Conservation (phyloP, 1,140 invertebrate species). For the Zaprionus ghesquierei region DNA sequence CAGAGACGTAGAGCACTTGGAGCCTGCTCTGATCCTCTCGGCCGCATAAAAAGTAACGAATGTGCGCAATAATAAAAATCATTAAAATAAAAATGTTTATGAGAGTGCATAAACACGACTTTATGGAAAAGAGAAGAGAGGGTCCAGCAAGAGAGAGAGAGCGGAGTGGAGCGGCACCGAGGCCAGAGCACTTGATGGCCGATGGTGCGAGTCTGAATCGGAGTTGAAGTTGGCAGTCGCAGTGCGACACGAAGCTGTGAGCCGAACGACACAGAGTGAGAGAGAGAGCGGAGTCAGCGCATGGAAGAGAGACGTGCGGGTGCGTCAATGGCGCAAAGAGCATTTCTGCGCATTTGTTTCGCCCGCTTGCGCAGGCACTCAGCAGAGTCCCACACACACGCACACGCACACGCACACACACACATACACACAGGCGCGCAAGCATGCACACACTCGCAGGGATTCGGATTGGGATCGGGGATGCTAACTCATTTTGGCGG, state of each 20-base stretch:
- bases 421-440: slow-evolving; percentile 28
- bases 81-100: slow-evolving; percentile 82
- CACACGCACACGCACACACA: slow-evolving; percentile 30
- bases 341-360: slow-evolving; percentile 53
- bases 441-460: slow-evolving; percentile 9
- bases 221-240: not conserved
- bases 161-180: not conserved
- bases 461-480: slow-evolving; percentile 52
- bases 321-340: slow-evolving; percentile 68
- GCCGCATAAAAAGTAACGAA: slow-evolving; percentile 78
- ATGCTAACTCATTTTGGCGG: slow-evolving; percentile 80
- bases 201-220: slow-evolving; percentile 3
- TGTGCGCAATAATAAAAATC: slow-evolving; percentile 81
- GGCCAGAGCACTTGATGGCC: slow-evolving; percentile 64
- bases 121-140: slow-evolving; percentile 35
- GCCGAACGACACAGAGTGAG: too few species aligned
- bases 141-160: not conserved
- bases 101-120: slow-evolving; percentile 80
- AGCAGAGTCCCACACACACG: slow-evolving; percentile 27
- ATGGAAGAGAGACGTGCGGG: slow-evolving; percentile 10
- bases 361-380: slow-evolving; percentile 37
- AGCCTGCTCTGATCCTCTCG: slow-evolving; percentile 46
- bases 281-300: not conserved
- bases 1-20: not conserved
- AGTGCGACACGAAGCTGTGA: not conserved